Evolutionary conservation across 2,888 invertebrate genomes (phyloP).

Genomic region (Lobophora halterata): DNA sequence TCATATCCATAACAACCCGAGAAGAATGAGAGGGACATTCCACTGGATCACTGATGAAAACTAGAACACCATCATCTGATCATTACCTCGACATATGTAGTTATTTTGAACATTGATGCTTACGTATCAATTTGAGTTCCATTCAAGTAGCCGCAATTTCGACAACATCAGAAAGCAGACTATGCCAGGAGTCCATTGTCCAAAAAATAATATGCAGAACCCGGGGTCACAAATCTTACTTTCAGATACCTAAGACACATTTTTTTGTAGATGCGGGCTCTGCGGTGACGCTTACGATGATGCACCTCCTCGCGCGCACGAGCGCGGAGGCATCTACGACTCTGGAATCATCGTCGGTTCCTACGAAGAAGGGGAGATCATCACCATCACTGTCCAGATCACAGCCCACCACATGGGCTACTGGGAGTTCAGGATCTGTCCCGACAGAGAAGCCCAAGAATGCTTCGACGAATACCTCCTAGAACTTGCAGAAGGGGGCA

Average conservation of each 20-base stretch:
- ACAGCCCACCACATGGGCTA: slow-evolving; percentile 92
- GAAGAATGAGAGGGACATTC: no score
- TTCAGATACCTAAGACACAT: not conserved
- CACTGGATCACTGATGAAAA: no score
- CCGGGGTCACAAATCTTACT: no score
- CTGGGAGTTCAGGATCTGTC: slow-evolving; percentile 91
- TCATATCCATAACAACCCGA: no score
- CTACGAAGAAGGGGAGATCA: slow-evolving; percentile 83
- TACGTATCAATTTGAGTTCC: no score
- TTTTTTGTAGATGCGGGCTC: slow-evolving; percentile 83
- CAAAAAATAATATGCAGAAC: no score
- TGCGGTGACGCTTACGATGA: slow-evolving; percentile 91
- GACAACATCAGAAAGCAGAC: no score
- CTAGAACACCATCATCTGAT: no score
- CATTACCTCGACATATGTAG: no score
- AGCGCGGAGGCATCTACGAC: slow-evolving; percentile 90
- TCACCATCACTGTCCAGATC: slow-evolving; percentile 86
- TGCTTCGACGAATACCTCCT: slow-evolving; percentile 87
- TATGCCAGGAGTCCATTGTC: no score
- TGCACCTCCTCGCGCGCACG: slow-evolving; percentile 85
- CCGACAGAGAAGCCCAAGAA: slow-evolving; percentile 85
- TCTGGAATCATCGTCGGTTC: slow-evolving; percentile 86
- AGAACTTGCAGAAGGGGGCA: slow-evolving; percentile 74
- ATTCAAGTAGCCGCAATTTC: no score
- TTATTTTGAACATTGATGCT: no score